Evolutionary conservation across 1,140 invertebrate species (phyloP).

Genomic region (Rhopalosiphum maidis): DNA sequence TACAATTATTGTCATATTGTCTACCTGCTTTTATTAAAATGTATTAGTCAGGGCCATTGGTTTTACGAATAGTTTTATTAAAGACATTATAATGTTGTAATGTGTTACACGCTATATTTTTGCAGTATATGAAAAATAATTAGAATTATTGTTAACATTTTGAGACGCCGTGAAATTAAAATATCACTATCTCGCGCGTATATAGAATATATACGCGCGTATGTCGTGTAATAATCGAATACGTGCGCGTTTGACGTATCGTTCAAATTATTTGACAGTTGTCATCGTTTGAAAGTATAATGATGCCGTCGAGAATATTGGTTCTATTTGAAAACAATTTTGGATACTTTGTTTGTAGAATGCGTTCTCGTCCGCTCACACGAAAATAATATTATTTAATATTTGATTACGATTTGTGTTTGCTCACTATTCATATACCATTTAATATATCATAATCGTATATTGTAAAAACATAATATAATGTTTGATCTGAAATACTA

Average conservation of each 20-base stretch:
- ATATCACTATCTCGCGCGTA: neutral
- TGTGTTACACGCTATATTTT: no score
- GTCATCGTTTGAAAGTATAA: neutral
- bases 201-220: no score
- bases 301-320: neutral
- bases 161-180: neutral
- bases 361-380: neutral
- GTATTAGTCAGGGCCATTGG: neutral
- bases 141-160: neutral
- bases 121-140: no score
- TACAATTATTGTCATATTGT: no score
- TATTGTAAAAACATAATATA: no score
- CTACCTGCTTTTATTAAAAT: neutral
- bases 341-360: neutral
- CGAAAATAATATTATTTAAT: neutral
- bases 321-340: neutral
- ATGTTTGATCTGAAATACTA: no score
- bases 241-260: neutral
- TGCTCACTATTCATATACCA: neutral
- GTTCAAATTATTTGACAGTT: no score
- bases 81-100: no score
- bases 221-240: neutral
- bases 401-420: neutral
- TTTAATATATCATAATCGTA: neutral
- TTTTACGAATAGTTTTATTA: no score